Evolutionary conservation across 2,797 vertebrate species (phyloP).

Genomic region (Anguilla obscura): DNA sequence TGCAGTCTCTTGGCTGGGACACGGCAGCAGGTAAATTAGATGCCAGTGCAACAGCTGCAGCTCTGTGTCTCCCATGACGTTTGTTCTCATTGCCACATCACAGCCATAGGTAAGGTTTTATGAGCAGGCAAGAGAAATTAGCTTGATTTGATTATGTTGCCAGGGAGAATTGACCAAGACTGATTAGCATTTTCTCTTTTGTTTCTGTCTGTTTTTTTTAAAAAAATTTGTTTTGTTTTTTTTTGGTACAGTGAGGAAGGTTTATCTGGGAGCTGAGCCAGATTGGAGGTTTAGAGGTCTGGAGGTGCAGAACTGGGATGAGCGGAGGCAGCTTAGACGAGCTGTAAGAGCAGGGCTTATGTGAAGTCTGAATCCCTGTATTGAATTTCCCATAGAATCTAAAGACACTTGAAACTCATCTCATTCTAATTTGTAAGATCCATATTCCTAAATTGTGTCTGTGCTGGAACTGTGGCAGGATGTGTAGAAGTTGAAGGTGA

Average conservation of each 20-base stretch:
- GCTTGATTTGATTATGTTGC: slow-evolving; percentile 24
- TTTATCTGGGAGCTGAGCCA: slow-evolving; percentile 22
- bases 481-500: background rate
- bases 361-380: background rate
- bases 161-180: slow-evolving; percentile 15
- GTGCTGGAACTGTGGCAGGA: background rate
- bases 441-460: background rate
- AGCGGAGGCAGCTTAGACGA: background rate
- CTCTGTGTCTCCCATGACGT: background rate
- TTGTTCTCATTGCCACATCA: background rate
- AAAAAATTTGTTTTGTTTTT: no score
- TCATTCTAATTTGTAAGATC: slow-evolving; percentile 1
- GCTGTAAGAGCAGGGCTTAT: slow-evolving; percentile 10
- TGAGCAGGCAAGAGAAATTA: slow-evolving; percentile 22
- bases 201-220: background rate
- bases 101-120: slow-evolving; percentile 14
- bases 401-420: slow-evolving; percentile 2
- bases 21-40: slow-evolving; percentile 29
- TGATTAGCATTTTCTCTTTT: slow-evolving; percentile 21
- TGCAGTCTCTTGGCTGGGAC: slow-evolving; percentile 21
- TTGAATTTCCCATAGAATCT: background rate
- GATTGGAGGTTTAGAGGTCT: background rate
- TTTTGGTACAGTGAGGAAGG: slow-evolving; percentile 9
- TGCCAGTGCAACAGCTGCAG: slow-evolving; percentile 28
- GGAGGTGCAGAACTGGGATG: background rate